A percentile compares a stretch with the other conserved stretches of the same genome.
phyloP scores from a whole-genome alignment of 2,888 invertebrate species.

The Aleiodes testaceus region DNA sequence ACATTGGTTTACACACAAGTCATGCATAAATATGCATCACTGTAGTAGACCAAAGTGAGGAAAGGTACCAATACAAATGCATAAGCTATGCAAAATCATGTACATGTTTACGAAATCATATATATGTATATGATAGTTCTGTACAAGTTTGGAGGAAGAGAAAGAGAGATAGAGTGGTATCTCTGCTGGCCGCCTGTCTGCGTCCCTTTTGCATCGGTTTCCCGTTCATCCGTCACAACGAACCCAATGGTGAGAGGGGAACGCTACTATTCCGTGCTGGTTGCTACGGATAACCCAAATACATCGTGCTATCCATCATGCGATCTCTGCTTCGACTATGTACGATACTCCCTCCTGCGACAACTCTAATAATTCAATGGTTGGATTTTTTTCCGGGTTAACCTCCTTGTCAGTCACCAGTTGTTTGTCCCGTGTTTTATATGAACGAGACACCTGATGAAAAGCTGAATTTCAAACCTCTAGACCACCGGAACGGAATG shows the following conservation, averaged over 20 bases:
- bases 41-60: slow-evolving; percentile 24
- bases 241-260: slow-evolving; percentile 3
- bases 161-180: slow-evolving; percentile 21
- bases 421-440: too few relatives aligned
- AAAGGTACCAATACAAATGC: slow-evolving; percentile 22
- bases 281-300: slow-evolving; percentile 40
- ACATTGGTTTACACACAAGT: slow-evolving; percentile 27
- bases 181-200: slow-evolving; percentile 33
- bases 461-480: too few relatives aligned
- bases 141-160: slow-evolving; percentile 26
- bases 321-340: slow-evolving; percentile 26
- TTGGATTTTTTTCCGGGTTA: slow-evolving; percentile 1
- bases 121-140: slow-evolving; percentile 6
- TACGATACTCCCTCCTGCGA: slow-evolving; percentile 16
- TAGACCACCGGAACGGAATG: too few relatives aligned
- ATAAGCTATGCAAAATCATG: slow-evolving; percentile 14
- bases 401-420: not conserved
- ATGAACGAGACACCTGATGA: too few relatives aligned
- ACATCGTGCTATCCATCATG: slow-evolving; percentile 37
- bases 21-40: slow-evolving; percentile 33
- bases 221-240: slow-evolving; percentile 37
- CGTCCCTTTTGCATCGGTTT: slow-evolving; percentile 37
- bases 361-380: slow-evolving; percentile 33
- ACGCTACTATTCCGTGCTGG: slow-evolving; percentile 33
- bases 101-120: not conserved